Conservation (phyloP, 2,797 vertebrate genomes). For the Halcyon leucocephala region DNA sequence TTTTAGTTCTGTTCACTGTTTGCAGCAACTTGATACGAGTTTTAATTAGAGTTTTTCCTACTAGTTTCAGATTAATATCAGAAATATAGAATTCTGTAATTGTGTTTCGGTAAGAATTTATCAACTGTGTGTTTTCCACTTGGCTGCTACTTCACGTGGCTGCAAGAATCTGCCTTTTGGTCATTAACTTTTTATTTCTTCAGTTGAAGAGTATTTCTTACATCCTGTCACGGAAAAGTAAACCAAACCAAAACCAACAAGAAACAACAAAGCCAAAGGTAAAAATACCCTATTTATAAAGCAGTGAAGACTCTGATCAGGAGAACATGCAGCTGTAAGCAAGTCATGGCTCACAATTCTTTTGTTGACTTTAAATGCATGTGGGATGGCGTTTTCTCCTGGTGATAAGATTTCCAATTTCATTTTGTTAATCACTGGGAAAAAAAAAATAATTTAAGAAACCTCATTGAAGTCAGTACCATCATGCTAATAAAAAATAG, state of each 20-base stretch:
- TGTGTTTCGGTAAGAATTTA: neutral
- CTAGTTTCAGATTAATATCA: neutral
- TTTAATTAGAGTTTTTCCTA: neutral
- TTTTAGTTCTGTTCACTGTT: neutral
- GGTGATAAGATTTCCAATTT: constrained; percentile 19
- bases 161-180: neutral
- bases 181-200: neutral
- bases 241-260: neutral
- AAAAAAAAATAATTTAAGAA: constrained; percentile 18
- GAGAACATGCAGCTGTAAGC: neutral
- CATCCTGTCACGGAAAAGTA: neutral
- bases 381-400: neutral
- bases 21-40: neutral
- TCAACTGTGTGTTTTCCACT: neutral
- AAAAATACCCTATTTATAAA: neutral
- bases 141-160: neutral
- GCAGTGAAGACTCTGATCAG: neutral
- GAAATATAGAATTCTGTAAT: neutral
- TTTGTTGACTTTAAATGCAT: constrained; percentile 10
- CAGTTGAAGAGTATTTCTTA: neutral
- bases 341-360: neutral
- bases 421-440: constrained; percentile 9
- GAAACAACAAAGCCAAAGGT: neutral
- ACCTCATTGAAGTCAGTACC: constrained; percentile 3
- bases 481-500: constrained; percentile 17